These are phyloP conservation scores for Spodoptera litura DNA, from an alignment of 1,140 invertebrate genomes.

Conservation along the genomic window DNA sequence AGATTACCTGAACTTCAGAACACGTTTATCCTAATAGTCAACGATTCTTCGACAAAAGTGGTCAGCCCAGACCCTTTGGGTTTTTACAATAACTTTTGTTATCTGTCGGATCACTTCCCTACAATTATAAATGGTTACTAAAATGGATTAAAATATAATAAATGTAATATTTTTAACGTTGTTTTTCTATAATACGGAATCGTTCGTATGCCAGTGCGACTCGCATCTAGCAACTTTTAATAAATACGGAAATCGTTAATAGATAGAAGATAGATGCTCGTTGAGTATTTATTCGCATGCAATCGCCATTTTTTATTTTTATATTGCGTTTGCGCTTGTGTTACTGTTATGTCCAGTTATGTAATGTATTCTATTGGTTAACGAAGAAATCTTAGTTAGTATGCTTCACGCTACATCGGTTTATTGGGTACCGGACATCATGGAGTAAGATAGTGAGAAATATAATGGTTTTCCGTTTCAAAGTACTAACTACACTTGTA, in stretches of 20 bases:
- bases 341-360: slow-evolving; percentile 31
- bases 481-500: background rate
- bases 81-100: too few species aligned
- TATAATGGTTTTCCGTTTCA: background rate
- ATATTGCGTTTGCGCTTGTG: slow-evolving; percentile 19
- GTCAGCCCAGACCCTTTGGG: too few species aligned
- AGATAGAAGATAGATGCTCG: too few species aligned
- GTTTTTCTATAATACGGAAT: too few species aligned
- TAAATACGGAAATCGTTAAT: slow-evolving; percentile 26
- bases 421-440: slow-evolving; percentile 1
- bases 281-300: slow-evolving; percentile 10
- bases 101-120: too few species aligned
- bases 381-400: slow-evolving; percentile 31
- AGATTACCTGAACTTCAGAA: too few species aligned
- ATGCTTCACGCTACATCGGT: slow-evolving; percentile 26
- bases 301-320: background rate
- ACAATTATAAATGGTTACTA: too few species aligned
- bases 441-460: background rate
- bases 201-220: too few species aligned
- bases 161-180: too few species aligned
- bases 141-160: too few species aligned
- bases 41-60: too few species aligned
- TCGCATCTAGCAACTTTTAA: background rate
- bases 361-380: slow-evolving; percentile 17
- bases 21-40: too few species aligned